Percentiles rank a stretch among this genome's conserved stretches.
These are phyloP conservation scores for Synergus japonicus DNA, from an alignment of 2,888 invertebrate species.

Conservation along the genomic window DNA sequence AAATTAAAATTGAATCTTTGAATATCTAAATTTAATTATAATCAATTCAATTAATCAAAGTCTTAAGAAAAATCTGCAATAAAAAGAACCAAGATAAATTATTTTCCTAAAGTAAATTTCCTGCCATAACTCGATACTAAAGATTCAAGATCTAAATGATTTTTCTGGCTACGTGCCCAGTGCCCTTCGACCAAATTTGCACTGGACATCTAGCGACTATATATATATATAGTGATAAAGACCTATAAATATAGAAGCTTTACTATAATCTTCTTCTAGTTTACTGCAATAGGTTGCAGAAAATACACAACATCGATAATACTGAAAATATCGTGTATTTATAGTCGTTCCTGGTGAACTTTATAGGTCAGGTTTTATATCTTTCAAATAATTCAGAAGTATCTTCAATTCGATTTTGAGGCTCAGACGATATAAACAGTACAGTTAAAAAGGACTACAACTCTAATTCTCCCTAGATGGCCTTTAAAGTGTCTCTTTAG, in stretches of 20 bases:
- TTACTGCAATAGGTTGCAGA: neutral
- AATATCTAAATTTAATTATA: neutral
- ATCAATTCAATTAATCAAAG: neutral
- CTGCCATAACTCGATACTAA: neutral
- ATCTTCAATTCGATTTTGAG: neutral
- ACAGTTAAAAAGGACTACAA: neutral
- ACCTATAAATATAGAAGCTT: neutral
- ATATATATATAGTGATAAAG: neutral
- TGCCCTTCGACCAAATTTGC: neutral
- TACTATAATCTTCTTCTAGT: neutral
- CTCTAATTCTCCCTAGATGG: neutral
- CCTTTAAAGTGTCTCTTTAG: neutral
- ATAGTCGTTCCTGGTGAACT: neutral
- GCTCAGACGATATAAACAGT: neutral
- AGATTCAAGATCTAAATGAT: neutral
- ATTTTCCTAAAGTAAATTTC: neutral
- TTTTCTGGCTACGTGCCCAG: conserved; percentile 1
- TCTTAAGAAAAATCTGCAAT: neutral
- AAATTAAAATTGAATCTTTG: no score
- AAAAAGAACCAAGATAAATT: neutral
- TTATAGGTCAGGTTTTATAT: neutral
- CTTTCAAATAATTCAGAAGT: neutral
- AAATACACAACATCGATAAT: neutral
- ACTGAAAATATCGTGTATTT: neutral
- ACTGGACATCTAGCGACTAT: neutral